Percentiles rank a stretch among this genome's conserved stretches.
Evolutionary conservation across 2,888 invertebrate genomes (phyloP).

Genomic region (Crematogaster levior): DNA sequence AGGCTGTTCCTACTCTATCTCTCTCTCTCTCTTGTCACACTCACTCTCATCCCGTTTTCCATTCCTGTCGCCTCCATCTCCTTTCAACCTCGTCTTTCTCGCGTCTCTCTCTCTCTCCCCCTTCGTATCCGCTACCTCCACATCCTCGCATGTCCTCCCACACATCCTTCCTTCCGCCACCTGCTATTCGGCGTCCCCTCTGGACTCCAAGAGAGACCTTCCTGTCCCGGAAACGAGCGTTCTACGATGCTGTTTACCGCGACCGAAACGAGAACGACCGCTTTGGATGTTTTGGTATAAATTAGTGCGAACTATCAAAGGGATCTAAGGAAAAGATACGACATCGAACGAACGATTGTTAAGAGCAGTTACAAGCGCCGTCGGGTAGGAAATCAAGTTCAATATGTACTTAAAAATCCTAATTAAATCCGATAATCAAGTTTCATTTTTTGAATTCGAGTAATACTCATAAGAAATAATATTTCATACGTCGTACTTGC

Average conservation of each 20-base stretch:
- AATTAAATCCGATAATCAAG: too few species aligned
- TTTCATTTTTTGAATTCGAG: too few species aligned
- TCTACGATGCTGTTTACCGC: slow-evolving; percentile 74
- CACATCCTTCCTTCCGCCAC: slow-evolving; percentile 11
- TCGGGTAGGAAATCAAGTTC: too few species aligned
- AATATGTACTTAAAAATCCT: too few species aligned
- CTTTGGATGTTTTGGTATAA: slow-evolving; percentile 61
- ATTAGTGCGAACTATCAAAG: slow-evolving; percentile 27
- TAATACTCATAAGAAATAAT: too few species aligned
- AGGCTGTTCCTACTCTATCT: slow-evolving; percentile 61
- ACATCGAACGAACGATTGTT: slow-evolving; percentile 38
- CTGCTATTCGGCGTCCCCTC: slow-evolving; percentile 2
- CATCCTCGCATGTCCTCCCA: slow-evolving; percentile 2
- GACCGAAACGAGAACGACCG: slow-evolving; percentile 52
- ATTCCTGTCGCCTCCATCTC: slow-evolving; percentile 43
- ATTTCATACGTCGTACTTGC: too few species aligned
- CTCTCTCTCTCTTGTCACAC: slow-evolving; percentile 53
- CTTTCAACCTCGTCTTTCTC: slow-evolving; percentile 42
- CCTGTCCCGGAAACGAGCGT: slow-evolving; percentile 55
- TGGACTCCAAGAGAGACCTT: background rate
- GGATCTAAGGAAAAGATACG: background rate
- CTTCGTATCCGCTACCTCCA: background rate
- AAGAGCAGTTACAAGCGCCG: slow-evolving; percentile 12
- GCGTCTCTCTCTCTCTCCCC: background rate
- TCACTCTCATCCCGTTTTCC: slow-evolving; percentile 51